Evolutionary conservation across 2,113 vertebrate species (phyloP), one percentile per base, ranked within the genome.

Genomic region (Todiramphus chloris): DNA sequence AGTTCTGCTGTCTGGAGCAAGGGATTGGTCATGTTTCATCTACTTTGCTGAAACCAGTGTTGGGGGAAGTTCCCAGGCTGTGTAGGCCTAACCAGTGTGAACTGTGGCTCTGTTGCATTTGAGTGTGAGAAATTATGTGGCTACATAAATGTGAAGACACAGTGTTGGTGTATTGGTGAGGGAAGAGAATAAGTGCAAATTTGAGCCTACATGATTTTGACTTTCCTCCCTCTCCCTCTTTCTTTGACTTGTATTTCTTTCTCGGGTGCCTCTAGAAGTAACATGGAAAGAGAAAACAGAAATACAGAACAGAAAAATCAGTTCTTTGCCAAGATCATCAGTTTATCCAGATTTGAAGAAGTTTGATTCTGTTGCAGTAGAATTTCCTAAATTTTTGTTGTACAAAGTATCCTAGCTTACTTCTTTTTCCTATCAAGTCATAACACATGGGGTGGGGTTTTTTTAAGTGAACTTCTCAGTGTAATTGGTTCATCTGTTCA

Each of bases 1-100:
- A 24, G 67, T 21, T 66, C 5, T 59, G 37, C 43, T 68, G 18
- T 72, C 46, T 75, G 62, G 56, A 31, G 4, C 8, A 25, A 10
- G 46, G 43, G 5, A 6, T 17, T 33, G 50, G 11, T 3, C 2
- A 0, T 28, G 18, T 11, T 23, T 58, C 2, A 1, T 10, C 11
- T 23, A 0, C 2, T 24, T 2, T 1, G 6, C 33, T 53, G 7
- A 41, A 79, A 14, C 7, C 37, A 39, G 23, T 8, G 64, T 39
- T 51, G 55, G 4, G 33, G 37, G 28, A 50, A 8, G 51, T 21
- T 37, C 13, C 21, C 41, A 0, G 44, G 50, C 23, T 58, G 7
- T 39, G 11, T 6, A 43, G 44, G 44, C 15, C 14, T 25, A 3
- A 17, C 21, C 10, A 51, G 37, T 16, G 43, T n/a, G 50, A 63